A percentile compares a stretch with the other conserved stretches of the same genome.
Evolutionary conservation across 2,113 vertebrate species (phyloP).

Genomic region (Fregata magnificens): DNA sequence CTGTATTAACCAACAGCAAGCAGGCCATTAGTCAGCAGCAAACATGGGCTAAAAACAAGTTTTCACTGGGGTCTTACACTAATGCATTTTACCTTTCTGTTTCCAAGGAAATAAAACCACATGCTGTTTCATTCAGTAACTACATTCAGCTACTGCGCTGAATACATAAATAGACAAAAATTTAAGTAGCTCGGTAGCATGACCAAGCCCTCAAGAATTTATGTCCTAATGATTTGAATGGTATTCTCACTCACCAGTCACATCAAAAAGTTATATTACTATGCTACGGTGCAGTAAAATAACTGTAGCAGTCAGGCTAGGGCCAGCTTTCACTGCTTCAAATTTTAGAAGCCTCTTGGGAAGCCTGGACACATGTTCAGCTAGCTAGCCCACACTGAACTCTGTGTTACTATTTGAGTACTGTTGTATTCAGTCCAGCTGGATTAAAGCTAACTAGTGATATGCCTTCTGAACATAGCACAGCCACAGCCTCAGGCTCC

Average conservation of each 20-base stretch:
- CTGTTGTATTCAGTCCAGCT: not conserved
- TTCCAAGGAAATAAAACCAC: not conserved
- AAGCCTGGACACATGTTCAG: not conserved
- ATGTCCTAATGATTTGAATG: not conserved
- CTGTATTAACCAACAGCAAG: not conserved
- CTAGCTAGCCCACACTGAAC: not conserved
- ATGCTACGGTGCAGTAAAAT: accelerated
- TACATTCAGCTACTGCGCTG: not conserved
- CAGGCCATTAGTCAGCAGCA: not conserved
- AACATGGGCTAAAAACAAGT: not conserved
- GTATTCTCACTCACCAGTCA: not conserved
- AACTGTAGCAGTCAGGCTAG: not conserved
- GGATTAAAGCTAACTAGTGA: not conserved
- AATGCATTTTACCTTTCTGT: not conserved
- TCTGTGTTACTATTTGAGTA: not conserved
- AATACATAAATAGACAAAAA: not conserved
- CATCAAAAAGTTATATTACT: not conserved
- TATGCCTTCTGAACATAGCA: not conserved
- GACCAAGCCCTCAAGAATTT: not conserved
- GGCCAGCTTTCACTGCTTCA: not conserved
- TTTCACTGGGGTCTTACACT: not conserved
- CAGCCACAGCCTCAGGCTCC: not conserved
- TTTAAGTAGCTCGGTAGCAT: not conserved
- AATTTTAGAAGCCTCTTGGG: not conserved
- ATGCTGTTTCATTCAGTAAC: not conserved